A percentile compares a stretch with the other conserved stretches of the same genome.
phyloP scores from a whole-genome alignment of 1,140 invertebrate genomes.

The Heliothis virescens region DNA sequence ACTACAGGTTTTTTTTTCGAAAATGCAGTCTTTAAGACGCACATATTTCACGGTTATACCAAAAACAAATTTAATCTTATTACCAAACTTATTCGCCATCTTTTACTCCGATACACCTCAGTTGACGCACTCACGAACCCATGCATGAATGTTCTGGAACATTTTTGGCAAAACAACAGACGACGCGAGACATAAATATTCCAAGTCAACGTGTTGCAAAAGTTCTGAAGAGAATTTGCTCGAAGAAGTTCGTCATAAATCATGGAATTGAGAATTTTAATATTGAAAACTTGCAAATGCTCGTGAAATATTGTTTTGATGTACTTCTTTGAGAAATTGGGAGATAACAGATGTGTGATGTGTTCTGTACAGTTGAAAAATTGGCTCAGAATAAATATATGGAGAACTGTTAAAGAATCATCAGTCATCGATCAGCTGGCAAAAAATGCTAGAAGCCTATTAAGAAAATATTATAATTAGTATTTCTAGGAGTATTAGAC shows the following conservation, averaged over 20 bases:
- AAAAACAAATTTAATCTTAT: conserved; percentile 41
- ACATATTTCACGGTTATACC: neutral
- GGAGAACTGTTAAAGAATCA: no score
- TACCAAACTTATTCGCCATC: neutral
- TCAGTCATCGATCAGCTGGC: no score
- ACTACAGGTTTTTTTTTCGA: neutral
- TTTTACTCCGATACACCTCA: conserved; percentile 25
- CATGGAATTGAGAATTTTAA: conserved; percentile 16
- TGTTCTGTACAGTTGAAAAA: no score
- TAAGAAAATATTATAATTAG: no score
- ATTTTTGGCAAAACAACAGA: conserved; percentile 53
- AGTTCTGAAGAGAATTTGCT: conserved; percentile 2
- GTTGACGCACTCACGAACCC: neutral
- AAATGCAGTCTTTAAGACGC: neutral
- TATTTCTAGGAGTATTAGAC: no score
- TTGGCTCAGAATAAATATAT: no score
- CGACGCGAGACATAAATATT: conserved; percentile 40
- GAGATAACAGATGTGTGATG: neutral
- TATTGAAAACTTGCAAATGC: neutral
- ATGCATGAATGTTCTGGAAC: conserved; percentile 21
- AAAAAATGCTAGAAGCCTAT: no score
- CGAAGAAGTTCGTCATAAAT: conserved; percentile 11
- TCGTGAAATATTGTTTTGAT: neutral
- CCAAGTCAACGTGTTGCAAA: conserved; percentile 6
- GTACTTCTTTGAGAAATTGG: neutral